A percentile compares a stretch with the other conserved stretches of the same genome.
These are phyloP conservation scores for Sipha flava DNA, from an alignment of 1,140 invertebrate species.

Conservation along the genomic window DNA sequence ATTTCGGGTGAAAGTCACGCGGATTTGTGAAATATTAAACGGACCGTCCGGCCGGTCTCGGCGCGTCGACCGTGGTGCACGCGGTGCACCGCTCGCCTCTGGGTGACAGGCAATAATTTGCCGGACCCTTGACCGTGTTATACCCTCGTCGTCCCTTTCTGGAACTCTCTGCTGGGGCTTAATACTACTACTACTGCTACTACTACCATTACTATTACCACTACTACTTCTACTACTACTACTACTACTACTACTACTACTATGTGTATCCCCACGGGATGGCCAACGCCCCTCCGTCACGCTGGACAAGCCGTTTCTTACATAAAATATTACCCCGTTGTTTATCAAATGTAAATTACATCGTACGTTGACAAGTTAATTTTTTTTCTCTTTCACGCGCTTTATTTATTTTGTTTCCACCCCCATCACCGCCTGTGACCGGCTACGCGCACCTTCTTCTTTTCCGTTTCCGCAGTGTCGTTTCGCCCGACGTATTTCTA, in stretches of 20 bases:
- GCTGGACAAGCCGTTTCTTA: conserved; percentile 28
- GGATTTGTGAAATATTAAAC: conserved; percentile 32
- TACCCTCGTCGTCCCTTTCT: not conserved
- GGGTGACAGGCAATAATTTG: conserved; percentile 31
- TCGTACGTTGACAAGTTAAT: conserved; percentile 30
- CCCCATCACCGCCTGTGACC: too few relatives aligned
- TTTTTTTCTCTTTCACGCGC: not conserved
- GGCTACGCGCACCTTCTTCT: too few relatives aligned
- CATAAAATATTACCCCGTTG: conserved; percentile 31
- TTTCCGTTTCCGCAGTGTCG: too few relatives aligned
- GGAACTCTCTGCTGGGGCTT: too few relatives aligned
- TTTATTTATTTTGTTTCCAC: not conserved
- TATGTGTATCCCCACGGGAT: not conserved
- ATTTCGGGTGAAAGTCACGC: conserved; percentile 24
- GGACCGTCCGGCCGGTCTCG: not conserved
- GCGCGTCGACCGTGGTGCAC: not conserved
- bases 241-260: too few relatives aligned
- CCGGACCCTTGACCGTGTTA: conserved; percentile 29
- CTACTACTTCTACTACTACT: too few relatives aligned
- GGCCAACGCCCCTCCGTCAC: conserved; percentile 17
- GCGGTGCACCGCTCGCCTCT: too few relatives aligned
- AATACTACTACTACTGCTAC: too few relatives aligned
- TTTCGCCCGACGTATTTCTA: too few relatives aligned
- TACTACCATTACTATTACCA: too few relatives aligned
- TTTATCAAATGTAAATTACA: conserved; percentile 33